These are phyloP conservation scores for Trisateles emortualis DNA, from an alignment of 2,888 invertebrate genomes.

Conservation along the genomic window DNA sequence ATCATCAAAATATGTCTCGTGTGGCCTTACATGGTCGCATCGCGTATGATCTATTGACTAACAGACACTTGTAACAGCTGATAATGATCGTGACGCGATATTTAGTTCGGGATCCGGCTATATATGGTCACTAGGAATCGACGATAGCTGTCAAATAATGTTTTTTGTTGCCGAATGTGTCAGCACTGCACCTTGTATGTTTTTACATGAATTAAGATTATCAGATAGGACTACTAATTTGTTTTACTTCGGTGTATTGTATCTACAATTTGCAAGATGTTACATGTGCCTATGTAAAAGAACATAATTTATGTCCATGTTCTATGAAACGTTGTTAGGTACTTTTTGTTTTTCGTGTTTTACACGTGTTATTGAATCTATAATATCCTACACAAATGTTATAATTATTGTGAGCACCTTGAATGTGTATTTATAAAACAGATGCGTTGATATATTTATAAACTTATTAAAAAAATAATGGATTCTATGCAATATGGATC, in stretches of 20 bases:
- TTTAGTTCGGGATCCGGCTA: slow-evolving; percentile 59
- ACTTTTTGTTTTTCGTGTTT: slow-evolving; percentile 22
- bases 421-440: not conserved
- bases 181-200: slow-evolving; percentile 45
- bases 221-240: slow-evolving; percentile 40
- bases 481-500: not conserved
- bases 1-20: slow-evolving; percentile 77
- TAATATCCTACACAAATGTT: not conserved
- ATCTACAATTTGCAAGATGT: slow-evolving; percentile 28
- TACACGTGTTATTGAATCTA: slow-evolving; percentile 16
- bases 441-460: not conserved
- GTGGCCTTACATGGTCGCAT: slow-evolving; percentile 80
- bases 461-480: not conserved
- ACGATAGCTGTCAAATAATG: slow-evolving; percentile 37
- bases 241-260: slow-evolving; percentile 29
- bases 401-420: not conserved
- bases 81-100: slow-evolving; percentile 69
- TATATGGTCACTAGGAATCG: slow-evolving; percentile 63
- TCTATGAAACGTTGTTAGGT: slow-evolving; percentile 2
- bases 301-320: slow-evolving; percentile 31
- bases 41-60: slow-evolving; percentile 78
- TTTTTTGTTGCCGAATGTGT: slow-evolving; percentile 43
- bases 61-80: slow-evolving; percentile 73
- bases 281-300: not conserved
- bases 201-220: slow-evolving; percentile 51